These are phyloP conservation scores for Lacerta agilis DNA, from an alignment of 2,797 vertebrate genomes.

Conservation along the genomic window DNA sequence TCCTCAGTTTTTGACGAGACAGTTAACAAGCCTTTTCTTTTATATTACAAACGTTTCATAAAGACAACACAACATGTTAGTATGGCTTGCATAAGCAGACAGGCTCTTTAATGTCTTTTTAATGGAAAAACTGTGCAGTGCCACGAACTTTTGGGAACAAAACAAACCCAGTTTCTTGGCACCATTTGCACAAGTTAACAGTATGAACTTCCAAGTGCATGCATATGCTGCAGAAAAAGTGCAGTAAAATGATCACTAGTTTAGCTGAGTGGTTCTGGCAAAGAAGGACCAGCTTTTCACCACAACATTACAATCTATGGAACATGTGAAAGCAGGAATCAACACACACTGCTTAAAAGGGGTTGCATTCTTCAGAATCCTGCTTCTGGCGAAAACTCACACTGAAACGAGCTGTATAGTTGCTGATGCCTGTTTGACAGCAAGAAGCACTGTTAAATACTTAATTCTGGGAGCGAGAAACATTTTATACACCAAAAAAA, in stretches of 20 bases:
- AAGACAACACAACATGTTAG: background rate
- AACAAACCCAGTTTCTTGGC: background rate
- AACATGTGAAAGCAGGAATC: background rate
- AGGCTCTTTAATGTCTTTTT: background rate
- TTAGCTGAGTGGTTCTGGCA: background rate
- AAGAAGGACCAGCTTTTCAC: conserved; percentile 8
- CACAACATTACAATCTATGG: background rate
- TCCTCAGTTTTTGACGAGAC: background rate
- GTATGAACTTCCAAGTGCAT: background rate
- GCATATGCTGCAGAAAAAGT: background rate
- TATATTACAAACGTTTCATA: background rate
- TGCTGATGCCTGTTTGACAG: background rate
- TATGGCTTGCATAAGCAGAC: background rate
- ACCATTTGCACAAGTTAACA: background rate
- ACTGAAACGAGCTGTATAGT: background rate
- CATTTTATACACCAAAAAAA: background rate
- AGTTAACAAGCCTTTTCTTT: background rate
- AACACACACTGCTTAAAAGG: background rate
- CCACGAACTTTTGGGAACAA: background rate
- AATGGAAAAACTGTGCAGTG: background rate
- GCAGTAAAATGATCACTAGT: background rate
- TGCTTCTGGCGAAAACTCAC: background rate
- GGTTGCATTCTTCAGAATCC: background rate
- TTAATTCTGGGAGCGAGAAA: background rate
- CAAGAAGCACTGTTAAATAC: background rate